Conservation (phyloP, 2,113 vertebrate species). For the Terrapene triunguis region DNA sequence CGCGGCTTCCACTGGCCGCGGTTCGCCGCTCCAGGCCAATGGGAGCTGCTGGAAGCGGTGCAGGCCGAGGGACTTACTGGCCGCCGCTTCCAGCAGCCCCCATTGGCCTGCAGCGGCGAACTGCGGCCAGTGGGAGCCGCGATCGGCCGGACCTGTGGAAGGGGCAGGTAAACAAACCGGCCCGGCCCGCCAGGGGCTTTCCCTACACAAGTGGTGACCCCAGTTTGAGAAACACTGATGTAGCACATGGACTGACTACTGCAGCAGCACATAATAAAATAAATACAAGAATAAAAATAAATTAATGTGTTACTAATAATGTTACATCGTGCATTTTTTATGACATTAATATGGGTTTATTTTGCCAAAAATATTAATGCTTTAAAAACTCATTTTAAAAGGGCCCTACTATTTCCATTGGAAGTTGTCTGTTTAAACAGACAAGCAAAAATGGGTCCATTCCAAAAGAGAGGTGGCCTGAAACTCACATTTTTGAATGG, state of each 20-base stretch:
- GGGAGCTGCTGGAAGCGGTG: no score
- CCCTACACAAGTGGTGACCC: no score
- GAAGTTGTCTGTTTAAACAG: not conserved
- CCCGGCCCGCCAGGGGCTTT: no score
- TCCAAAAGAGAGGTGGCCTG: not conserved
- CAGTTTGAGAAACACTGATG: not conserved
- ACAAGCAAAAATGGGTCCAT: not conserved
- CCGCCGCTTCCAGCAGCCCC: no score
- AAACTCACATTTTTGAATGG: not conserved
- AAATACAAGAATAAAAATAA: no score
- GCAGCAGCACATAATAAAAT: not conserved
- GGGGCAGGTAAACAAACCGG: no score
- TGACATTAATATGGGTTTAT: not conserved
- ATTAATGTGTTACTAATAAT: not conserved
- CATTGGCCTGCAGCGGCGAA: no score
- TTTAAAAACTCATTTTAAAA: not conserved
- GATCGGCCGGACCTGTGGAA: no score
- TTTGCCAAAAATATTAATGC: not conserved
- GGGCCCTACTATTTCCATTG: not conserved
- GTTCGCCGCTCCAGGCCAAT: no score
- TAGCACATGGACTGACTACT: not conserved
- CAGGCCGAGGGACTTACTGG: no score
- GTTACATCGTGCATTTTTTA: not conserved
- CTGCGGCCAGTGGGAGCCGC: no score
- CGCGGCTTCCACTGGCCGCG: no score